A percentile compares a stretch with the other conserved stretches of the same genome.
Evolutionary conservation across 1,140 invertebrate genomes (phyloP).

Genomic region (Bursaphelenchus mucronatus): DNA sequence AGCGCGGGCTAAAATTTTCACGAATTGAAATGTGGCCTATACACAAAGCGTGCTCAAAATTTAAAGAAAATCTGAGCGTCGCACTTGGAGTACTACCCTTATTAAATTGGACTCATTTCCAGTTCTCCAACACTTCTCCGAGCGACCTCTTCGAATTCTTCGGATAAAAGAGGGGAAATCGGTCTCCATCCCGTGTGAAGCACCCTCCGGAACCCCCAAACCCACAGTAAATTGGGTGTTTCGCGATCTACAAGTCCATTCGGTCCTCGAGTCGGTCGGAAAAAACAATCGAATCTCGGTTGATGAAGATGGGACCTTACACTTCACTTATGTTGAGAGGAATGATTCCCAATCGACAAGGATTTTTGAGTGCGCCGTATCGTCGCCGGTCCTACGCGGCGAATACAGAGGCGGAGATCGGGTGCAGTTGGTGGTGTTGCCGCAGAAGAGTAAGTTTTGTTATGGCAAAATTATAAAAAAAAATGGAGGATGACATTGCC

Average conservation of each 20-base stretch:
- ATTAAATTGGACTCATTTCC: conserved; percentile 23
- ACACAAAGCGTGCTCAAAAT: no score
- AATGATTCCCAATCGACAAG: conserved; percentile 41
- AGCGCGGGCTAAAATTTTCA: no score
- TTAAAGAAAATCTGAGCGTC: no score
- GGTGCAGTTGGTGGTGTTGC: conserved; percentile 35
- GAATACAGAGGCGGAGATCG: conserved; percentile 50
- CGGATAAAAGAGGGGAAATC: conserved; percentile 77
- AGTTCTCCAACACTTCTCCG: conserved; percentile 41
- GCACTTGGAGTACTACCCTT: no score
- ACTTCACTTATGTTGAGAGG: conserved; percentile 35
- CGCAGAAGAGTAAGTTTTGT: conserved; percentile 26
- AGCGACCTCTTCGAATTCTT: conserved; percentile 16
- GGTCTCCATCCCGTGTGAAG: conserved; percentile 77
- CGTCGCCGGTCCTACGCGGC: conserved; percentile 45
- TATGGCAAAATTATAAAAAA: neutral
- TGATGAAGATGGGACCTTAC: conserved; percentile 37
- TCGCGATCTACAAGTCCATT: conserved; percentile 31
- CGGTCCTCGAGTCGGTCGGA: conserved; percentile 42
- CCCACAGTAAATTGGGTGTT: conserved; percentile 84
- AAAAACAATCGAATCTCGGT: conserved; percentile 39
- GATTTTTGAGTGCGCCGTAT: conserved; percentile 47
- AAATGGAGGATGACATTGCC: no score
- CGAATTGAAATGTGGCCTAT: no score
- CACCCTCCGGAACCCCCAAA: conserved; percentile 87